Base-by-base conservation (phyloP, 2,888 invertebrate species). In the Leucophora obtusa region DNA sequence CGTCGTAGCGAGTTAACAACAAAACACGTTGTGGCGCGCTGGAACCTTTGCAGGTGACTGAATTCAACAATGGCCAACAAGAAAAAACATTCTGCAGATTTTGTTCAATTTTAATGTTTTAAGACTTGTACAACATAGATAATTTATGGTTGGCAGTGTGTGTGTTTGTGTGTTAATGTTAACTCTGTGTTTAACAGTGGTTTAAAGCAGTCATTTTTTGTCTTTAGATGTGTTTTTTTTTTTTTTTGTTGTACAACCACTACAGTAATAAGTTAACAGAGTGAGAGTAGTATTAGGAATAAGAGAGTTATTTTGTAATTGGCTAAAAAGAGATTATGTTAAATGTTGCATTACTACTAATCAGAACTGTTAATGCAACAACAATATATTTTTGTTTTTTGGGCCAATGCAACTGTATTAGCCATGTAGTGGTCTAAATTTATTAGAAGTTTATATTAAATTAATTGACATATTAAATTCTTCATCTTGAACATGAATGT, bases 11-110 rank as follows among this genome's bases (percentile, higher is more conserved):
- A 71, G 21, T 71, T 54, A 54, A 71, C 71, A 54, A 77, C 50
- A 60, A 43, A 71, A 77, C 66, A 74, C 81, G 81, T 81, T 81
- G 81, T 81, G 73, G 73, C 77, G 81, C 81, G 81, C 73, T 81
- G 69, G 80, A 83, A 83, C 83, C 83, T 82, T 82, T 79, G 76
- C 83, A 83, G 83, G 83, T 83, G 83, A 83, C 83, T 83, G 82
- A 80, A 79, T 80, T 72, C 71, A 76, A 79, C 76, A 82, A 75
- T 75, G 75, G 80, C 76, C 70, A 71, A 79, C 74, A 68, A 73
- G 68, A 80, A 76, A 71, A 77, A 59, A 65, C 28, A 73, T 77
- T 59, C 71, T 77, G 77, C 58, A 66, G 51, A 51, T 59, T 63
- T 56, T 58, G 38, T 38, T 47, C 6, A 38, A 54, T 66, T 35